Evolutionary conservation across 37 sponge, comb jelly and placozoan genomes (phyloP).

Genomic region (Cladorhizidae sp.): DNA sequence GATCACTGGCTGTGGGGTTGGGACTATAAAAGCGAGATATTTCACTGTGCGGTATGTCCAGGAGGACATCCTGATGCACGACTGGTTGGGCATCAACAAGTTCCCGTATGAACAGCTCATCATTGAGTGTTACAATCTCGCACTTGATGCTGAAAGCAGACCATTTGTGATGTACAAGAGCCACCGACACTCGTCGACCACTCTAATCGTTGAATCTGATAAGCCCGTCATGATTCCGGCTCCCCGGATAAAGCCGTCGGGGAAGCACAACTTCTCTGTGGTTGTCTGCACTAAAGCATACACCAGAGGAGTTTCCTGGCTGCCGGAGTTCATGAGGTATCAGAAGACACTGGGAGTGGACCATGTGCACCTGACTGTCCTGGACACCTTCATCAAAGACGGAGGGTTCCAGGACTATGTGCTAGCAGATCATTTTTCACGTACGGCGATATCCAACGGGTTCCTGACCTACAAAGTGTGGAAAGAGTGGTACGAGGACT

Average conservation of each 20-base stretch:
- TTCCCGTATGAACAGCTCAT: background rate
- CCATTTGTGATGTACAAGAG: conserved; percentile 11
- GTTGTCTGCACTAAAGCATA: background rate
- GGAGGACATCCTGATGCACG: background rate
- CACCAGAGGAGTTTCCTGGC: background rate
- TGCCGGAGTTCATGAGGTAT: conserved; percentile 10
- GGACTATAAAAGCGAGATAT: background rate
- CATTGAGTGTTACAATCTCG: conserved; percentile 8
- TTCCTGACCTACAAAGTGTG: conserved; percentile 6
- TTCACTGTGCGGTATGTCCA: background rate
- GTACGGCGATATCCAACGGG: background rate
- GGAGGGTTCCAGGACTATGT: background rate
- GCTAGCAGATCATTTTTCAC: background rate
- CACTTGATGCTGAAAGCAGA: background rate
- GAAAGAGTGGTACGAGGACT: background rate
- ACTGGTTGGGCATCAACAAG: background rate
- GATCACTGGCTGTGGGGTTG: conserved; percentile 13
- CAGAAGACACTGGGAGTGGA: conserved; percentile 16
- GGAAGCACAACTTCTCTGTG: conserved; percentile 9
- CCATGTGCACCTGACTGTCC: conserved; percentile 1
- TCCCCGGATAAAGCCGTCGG: background rate
- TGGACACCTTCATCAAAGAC: conserved; percentile 12
- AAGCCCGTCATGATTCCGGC: conserved; percentile 15
- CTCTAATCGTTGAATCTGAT: background rate
- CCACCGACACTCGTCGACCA: background rate